Conservation (phyloP, 2,888 invertebrate species). For the Scaptomyza reducta region DNA sequence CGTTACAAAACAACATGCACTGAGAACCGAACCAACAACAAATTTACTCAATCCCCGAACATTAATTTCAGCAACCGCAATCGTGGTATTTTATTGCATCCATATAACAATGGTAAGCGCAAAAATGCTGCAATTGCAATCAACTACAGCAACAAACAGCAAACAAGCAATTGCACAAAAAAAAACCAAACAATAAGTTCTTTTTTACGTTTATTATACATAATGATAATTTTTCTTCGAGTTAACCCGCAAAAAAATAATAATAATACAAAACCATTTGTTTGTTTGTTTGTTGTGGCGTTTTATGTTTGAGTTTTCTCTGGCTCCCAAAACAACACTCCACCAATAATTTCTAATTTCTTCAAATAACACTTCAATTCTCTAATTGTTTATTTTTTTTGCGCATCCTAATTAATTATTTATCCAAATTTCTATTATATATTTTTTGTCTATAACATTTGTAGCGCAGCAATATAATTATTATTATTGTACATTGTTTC, state of each 20-base stretch:
- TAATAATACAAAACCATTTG: constrained; percentile 2
- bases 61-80: constrained; percentile 84
- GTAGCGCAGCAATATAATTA: constrained; percentile 14
- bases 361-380: constrained; percentile 8
- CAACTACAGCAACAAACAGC: constrained; percentile 55
- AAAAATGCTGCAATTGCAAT: constrained; percentile 76
- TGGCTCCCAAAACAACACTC: neutral
- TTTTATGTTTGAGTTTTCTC: constrained; percentile 25
- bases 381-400: constrained; percentile 36
- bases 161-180: constrained; percentile 65
- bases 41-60: constrained; percentile 76
- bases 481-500: constrained; percentile 38
- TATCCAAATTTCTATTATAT: neutral
- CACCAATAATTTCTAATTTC: constrained; percentile 1
- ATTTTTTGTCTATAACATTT: constrained; percentile 30
- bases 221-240: constrained; percentile 8
- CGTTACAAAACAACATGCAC: constrained; percentile 36
- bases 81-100: constrained; percentile 86
- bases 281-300: constrained; percentile 49
- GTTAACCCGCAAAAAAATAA: constrained; percentile 5
- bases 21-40: constrained; percentile 42
- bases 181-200: constrained; percentile 32
- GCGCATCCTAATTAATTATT: constrained; percentile 32
- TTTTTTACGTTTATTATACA: constrained; percentile 15
- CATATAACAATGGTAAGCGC: constrained; percentile 87